Conservation (phyloP, 2,113 vertebrate genomes). For the Edolisoma coerulescens region DNA sequence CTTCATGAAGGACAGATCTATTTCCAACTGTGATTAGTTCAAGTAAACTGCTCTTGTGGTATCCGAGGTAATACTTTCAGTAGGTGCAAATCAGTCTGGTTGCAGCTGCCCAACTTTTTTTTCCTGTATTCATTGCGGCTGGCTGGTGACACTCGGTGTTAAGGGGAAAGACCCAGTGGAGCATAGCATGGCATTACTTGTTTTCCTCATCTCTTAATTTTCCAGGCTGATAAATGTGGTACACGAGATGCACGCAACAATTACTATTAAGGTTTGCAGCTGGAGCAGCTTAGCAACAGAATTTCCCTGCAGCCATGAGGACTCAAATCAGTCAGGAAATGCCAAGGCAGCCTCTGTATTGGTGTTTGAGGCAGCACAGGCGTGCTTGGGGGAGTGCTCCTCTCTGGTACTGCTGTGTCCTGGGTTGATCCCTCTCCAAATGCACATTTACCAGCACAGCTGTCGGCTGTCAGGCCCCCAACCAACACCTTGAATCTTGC, state of each 20-base stretch:
- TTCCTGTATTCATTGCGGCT: background rate
- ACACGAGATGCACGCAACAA: background rate
- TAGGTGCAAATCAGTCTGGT: background rate
- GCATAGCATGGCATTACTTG: background rate
- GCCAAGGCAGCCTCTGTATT: background rate
- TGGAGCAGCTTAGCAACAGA: background rate
- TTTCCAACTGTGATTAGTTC: background rate
- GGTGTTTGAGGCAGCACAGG: background rate
- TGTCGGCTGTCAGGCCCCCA: background rate
- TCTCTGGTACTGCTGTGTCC: background rate
- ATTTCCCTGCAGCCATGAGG: background rate
- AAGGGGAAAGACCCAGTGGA: background rate
- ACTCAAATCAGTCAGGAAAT: background rate
- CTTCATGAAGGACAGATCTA: background rate
- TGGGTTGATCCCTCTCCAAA: background rate
- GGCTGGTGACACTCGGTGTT: background rate
- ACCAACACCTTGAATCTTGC: background rate
- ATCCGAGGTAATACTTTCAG: background rate
- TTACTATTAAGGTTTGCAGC: background rate
- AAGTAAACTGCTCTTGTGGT: background rate
- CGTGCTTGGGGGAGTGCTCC: accelerated
- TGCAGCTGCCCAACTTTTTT: background rate
- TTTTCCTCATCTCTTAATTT: background rate
- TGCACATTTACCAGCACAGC: accelerated
- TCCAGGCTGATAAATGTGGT: background rate